Evolutionary conservation across 2,888 invertebrate genomes (phyloP), one percentile per base, ranked within the genome.

Genomic region (Sisyra nigra): DNA sequence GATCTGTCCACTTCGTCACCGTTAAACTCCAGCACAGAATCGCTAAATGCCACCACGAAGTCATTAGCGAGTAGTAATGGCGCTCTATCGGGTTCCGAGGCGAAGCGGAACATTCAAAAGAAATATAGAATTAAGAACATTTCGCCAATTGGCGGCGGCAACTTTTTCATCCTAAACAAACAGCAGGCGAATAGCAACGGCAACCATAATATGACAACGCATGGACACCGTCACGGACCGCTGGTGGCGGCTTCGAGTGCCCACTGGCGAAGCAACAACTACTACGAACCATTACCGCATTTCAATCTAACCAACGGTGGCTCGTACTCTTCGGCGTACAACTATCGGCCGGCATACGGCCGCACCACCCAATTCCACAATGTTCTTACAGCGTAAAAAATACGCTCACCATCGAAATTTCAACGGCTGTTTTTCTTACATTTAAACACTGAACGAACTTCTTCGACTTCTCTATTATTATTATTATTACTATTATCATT

Each of bases 1-100:
- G 43, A 19, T 13, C 32, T 35, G 29, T 32, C 47, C 44, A 51
- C 50, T 40, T 51, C 53, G 39, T 52, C 54, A 17, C 49, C 51
- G 43, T 44, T 47, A 17, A 38, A 43, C 24, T 13, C 15, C 14
- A 41, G 34, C 19, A 41, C 34, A 15, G 40, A 31, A n/a, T 40
- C 40, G 29, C 14, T 31, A 14, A 31, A 30, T 10, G 14, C 10
- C 6, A 18, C 8, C 17, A 11, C 17, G n/a, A 38, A 17, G 11
- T 38, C 33, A 17, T 19, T 19, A 37, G 19, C 7, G 6, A 37
- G n/a, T 37, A 9, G 19, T 37, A 13, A 37, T 33, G 14, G 4
- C 6, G 33, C 33, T 6, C 5, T 14, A 33, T 33, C 33, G n/a
- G 14, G 33, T 33, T 6, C 33, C n/a, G 15, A 14, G 4, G 15